A percentile compares a stretch with the other conserved stretches of the same genome.
phyloP scores from a whole-genome alignment of 2,113 vertebrate genomes.

The Psephotus haematonotus region DNA sequence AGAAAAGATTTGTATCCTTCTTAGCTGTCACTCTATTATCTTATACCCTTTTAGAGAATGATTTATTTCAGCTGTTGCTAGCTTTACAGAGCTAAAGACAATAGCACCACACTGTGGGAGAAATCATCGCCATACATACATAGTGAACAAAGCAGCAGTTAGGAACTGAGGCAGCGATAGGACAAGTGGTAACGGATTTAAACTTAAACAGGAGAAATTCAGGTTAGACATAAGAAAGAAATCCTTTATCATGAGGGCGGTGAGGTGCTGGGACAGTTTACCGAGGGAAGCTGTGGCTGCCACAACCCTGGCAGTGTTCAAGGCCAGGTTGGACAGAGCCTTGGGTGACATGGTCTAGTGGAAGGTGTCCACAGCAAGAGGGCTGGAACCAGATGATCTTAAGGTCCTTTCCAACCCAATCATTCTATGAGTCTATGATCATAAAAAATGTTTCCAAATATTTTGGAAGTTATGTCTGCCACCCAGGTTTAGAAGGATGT shows the following conservation, averaged over 20 bases:
- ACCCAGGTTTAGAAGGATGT: not conserved
- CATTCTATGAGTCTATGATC: not conserved
- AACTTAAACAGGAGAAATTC: not conserved
- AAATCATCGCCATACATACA: not conserved
- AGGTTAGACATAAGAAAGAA: not conserved
- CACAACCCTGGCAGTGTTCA: not conserved
- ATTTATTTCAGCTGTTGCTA: not conserved
- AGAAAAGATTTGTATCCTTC: not conserved
- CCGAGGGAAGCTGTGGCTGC: not conserved
- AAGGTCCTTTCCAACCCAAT: not conserved
- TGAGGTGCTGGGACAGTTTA: not conserved
- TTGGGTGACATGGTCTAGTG: not conserved
- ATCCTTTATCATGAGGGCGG: not conserved
- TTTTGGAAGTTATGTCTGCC: not conserved
- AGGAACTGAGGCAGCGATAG: not conserved
- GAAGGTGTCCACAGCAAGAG: not conserved
- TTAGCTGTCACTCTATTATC: not conserved
- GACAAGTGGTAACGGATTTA: not conserved
- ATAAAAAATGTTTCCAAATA: not conserved
- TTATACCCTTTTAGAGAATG: not conserved
- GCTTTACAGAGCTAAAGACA: constrained; percentile 35
- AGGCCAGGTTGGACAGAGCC: not conserved
- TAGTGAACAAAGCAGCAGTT: not conserved
- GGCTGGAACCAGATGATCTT: not conserved
- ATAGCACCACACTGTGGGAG: constrained; percentile 53